These are phyloP conservation scores for Seriola aureovittata DNA, from an alignment of 2,113 vertebrate species.

Conservation along the genomic window DNA sequence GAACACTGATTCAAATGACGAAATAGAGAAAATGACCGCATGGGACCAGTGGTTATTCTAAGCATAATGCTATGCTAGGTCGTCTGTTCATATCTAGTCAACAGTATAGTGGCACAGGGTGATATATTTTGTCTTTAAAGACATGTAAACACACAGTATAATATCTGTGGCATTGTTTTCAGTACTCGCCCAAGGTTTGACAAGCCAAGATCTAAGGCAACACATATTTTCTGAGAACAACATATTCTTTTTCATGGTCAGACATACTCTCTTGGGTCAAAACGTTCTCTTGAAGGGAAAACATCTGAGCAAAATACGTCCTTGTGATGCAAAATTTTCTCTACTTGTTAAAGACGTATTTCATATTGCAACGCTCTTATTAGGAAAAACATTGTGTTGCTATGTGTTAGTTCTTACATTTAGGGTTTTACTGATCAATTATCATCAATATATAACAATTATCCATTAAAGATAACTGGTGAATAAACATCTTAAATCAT, in stretches of 20 bases:
- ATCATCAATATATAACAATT: background rate
- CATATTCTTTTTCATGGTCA: constrained; percentile 12
- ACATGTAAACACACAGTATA: constrained; percentile 3
- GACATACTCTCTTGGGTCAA: constrained; percentile 27
- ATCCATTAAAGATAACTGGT: background rate
- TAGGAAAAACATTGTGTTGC: background rate
- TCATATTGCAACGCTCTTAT: background rate
- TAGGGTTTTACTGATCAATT: too few relatives aligned
- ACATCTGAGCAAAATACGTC: background rate
- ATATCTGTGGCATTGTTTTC: constrained; percentile 5
- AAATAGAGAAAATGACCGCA: constrained; percentile 26
- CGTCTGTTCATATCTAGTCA: background rate
- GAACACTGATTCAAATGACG: constrained; percentile 20
- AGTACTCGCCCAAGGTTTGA: constrained; percentile 21
- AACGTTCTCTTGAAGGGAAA: constrained; percentile 26
- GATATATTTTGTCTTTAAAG: constrained; percentile 1
- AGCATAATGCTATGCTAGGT: background rate
- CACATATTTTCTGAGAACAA: constrained; percentile 3
- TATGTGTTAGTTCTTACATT: too few relatives aligned
- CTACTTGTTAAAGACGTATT: background rate
- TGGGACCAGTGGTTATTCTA: background rate
- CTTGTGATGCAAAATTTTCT: background rate
- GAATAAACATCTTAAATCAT: too few relatives aligned
- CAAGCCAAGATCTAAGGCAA: background rate
- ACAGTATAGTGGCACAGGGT: background rate